phyloP scores from a whole-genome alignment of 2,113 vertebrate species.

The Oplegnathus fasciatus region DNA sequence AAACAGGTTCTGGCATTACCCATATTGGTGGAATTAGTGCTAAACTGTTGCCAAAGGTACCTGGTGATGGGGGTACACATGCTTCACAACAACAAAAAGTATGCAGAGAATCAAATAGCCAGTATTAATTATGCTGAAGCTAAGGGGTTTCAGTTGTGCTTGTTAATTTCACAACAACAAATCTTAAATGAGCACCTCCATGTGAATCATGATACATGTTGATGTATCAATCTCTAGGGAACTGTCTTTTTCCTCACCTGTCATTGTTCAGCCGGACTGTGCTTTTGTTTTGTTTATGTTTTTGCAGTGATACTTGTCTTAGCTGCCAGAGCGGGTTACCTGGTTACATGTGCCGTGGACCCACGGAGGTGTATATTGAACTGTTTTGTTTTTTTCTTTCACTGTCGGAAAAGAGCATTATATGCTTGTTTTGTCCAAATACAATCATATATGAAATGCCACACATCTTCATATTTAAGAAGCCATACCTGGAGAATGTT shows the following conservation, averaged over 20 bases:
- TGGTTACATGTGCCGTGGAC: too few relatives aligned
- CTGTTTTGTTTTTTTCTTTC: neutral
- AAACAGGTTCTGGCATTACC: neutral
- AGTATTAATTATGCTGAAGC: neutral
- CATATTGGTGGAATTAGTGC: neutral
- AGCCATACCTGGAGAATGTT: neutral
- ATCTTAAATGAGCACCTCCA: neutral
- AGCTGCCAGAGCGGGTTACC: too few relatives aligned
- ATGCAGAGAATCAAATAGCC: neutral
- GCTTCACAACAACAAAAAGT: neutral
- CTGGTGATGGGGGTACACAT: neutral
- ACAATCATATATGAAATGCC: too few relatives aligned
- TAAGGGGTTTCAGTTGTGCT: neutral
- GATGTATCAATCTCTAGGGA: neutral
- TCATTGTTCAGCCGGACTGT: neutral
- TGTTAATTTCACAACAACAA: conserved; percentile 6
- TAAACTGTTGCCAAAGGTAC: neutral
- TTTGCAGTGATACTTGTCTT: neutral
- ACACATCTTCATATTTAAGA: too few relatives aligned
- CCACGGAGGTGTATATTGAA: too few relatives aligned
- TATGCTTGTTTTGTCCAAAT: neutral
- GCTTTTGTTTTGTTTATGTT: neutral
- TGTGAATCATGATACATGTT: neutral
- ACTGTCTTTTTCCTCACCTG: neutral
- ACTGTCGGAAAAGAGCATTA: neutral